Evolutionary conservation across 2,888 invertebrate genomes (phyloP).

Genomic region (Halictus ligatus): DNA sequence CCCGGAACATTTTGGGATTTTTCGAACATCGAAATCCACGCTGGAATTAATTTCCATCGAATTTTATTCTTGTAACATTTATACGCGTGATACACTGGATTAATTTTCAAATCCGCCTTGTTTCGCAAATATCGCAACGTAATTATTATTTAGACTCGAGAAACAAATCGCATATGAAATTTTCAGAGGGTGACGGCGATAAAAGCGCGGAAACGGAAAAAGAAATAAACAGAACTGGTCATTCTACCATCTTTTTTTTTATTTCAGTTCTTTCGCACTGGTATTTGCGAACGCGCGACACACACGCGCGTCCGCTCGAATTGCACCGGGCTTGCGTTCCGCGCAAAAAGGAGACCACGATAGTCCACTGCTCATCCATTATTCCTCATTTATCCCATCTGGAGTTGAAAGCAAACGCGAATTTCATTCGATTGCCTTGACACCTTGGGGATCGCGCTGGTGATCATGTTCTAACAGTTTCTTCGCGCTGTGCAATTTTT

Average conservation of each 20-base stretch:
- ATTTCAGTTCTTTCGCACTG: not conserved
- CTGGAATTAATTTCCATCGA: not conserved
- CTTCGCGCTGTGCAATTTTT: not conserved
- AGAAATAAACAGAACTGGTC: not conserved
- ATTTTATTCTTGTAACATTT: not conserved
- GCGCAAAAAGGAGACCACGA: constrained; percentile 19
- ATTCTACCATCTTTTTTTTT: constrained; percentile 12
- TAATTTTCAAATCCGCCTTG: too few relatives aligned
- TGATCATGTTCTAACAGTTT: not conserved
- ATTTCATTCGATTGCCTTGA: constrained; percentile 32
- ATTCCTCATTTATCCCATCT: constrained; percentile 44
- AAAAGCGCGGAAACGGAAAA: not conserved
- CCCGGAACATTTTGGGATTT: not conserved
- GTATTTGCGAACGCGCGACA: constrained; percentile 14
- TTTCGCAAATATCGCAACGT: too few relatives aligned
- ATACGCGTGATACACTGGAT: too few relatives aligned
- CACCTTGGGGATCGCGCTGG: too few relatives aligned
- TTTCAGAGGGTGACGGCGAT: not conserved
- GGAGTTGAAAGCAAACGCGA: constrained; percentile 33
- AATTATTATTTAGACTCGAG: too few relatives aligned
- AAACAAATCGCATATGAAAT: too few relatives aligned
- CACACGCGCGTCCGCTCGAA: constrained; percentile 20
- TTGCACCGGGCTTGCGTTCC: constrained; percentile 9
- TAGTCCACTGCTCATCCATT: constrained; percentile 29
- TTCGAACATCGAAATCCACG: not conserved